These are phyloP conservation scores for Phymastichus coffea DNA, from an alignment of 1,140 invertebrate genomes.

Conservation along the genomic window DNA sequence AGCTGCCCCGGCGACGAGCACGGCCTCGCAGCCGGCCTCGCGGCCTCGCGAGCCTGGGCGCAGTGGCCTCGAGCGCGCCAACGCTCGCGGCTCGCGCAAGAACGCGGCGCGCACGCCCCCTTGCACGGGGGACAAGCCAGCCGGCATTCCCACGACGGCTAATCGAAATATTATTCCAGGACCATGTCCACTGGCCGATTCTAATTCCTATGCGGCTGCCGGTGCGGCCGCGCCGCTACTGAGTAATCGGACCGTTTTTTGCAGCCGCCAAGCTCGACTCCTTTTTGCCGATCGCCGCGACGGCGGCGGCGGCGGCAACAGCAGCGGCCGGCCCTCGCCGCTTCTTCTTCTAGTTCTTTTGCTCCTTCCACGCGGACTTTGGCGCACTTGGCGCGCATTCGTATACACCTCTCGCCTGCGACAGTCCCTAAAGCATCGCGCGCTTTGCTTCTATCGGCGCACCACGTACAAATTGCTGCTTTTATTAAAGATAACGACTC, in stretches of 20 bases:
- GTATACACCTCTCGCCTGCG: not conserved
- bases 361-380: not conserved
- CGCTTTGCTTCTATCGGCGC: not conserved
- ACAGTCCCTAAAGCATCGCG: constrained; percentile 20
- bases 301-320: too few relatives aligned
- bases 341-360: not conserved
- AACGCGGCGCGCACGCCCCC: too few relatives aligned
- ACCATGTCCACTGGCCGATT: constrained; percentile 1
- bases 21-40: too few relatives aligned
- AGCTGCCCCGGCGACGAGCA: too few relatives aligned
- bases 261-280: not conserved
- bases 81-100: too few relatives aligned
- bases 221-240: not conserved
- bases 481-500: constrained; percentile 18
- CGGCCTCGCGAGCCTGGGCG: too few relatives aligned
- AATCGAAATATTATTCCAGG: constrained; percentile 39
- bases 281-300: not conserved
- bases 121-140: too few relatives aligned
- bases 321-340: too few relatives aligned
- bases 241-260: constrained; percentile 17
- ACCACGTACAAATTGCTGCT: constrained; percentile 9
- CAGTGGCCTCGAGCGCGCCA: not conserved
- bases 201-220: constrained; percentile 12
- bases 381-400: not conserved
- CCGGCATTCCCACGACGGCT: constrained; percentile 39